These are phyloP conservation scores for Acanthococcus lagerstroemiae DNA, from an alignment of 2,888 invertebrate genomes.

Conservation along the genomic window DNA sequence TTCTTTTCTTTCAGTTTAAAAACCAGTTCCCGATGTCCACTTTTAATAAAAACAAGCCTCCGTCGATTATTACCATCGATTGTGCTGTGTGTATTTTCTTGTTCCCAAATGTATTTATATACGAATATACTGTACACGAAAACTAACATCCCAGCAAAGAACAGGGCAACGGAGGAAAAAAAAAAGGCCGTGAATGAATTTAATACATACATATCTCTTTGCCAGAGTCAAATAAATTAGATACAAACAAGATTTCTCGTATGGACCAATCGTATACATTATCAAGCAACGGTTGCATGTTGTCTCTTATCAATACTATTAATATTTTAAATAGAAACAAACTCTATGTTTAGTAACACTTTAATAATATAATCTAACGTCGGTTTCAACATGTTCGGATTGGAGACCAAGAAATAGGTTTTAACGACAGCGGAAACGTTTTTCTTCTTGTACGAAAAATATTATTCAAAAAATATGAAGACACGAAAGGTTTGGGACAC, in stretches of 20 bases:
- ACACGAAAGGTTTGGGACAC: too few species aligned
- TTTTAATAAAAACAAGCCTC: not conserved
- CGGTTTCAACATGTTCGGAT: too few species aligned
- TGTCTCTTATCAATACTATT: constrained; percentile 26
- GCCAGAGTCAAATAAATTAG: constrained; percentile 22
- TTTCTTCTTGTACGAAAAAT: too few species aligned
- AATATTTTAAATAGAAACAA: constrained; percentile 22
- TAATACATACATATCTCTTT: constrained; percentile 21
- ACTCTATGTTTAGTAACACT: constrained; percentile 20
- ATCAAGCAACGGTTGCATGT: constrained; percentile 18
- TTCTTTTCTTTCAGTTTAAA: too few species aligned
- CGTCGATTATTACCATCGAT: not conserved
- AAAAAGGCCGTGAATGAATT: constrained; percentile 18
- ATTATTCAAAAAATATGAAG: too few species aligned
- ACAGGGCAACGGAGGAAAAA: not conserved
- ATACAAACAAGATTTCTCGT: constrained; percentile 21
- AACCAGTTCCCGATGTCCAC: too few species aligned
- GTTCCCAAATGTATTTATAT: not conserved
- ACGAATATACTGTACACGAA: not conserved
- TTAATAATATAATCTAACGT: too few species aligned
- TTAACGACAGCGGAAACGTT: too few species aligned
- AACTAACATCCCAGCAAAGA: not conserved
- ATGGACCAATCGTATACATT: constrained; percentile 19
- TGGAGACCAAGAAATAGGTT: too few species aligned
- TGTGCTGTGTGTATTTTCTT: not conserved